Evolutionary conservation across 2,797 vertebrate genomes (phyloP), one percentile per base, ranked within the genome.

Genomic region (Intellagama lesueurii): DNA sequence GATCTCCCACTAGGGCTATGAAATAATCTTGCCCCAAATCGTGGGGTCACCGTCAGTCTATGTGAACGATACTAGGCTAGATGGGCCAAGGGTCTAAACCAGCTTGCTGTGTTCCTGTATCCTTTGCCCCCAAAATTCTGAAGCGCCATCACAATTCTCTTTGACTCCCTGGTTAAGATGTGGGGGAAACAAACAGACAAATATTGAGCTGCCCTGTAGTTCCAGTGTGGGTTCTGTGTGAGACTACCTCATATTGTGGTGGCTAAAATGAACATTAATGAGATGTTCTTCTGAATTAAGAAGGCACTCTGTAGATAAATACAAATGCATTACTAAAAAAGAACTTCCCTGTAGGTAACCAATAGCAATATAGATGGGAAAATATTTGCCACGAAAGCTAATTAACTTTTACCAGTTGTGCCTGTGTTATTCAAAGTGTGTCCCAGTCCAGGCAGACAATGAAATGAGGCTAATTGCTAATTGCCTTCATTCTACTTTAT

Each of bases 391-490:
- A 49, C 40, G 70, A 49, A 30, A 30, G 26, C 78, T 86, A 81
- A 89, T 89, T 89, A 76, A 81, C 78, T 89, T 73, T 75, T 89
- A 79, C 68, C 76, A 73, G 17, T 80, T 76, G 76, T 52, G 72
- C 56, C 44, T 75, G 30, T 75, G 69, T 40, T 76, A 19, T 56
- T 89, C 70, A 47, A 8, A 81, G 56, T 75, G 44, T 68, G 69
- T 40, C 66, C 40, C 75, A 83, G 69, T 68, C 83, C 83, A 81
- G 17, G 83, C 78, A 89, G 70, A 73, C 78, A 89, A 69, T 66
- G 84, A 89, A 89, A 89, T 76, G 40, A 85, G 84, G 70, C 78
- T 89, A 86, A 86, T 86, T 81, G 69, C 77, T 89, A 86, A 86
- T 86, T 82, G 78, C 60, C 60, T 40, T 75, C 40, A 82, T 81